Evolutionary conservation across 1,140 invertebrate species (phyloP).

Genomic region (Leguminivora glycinivorella): DNA sequence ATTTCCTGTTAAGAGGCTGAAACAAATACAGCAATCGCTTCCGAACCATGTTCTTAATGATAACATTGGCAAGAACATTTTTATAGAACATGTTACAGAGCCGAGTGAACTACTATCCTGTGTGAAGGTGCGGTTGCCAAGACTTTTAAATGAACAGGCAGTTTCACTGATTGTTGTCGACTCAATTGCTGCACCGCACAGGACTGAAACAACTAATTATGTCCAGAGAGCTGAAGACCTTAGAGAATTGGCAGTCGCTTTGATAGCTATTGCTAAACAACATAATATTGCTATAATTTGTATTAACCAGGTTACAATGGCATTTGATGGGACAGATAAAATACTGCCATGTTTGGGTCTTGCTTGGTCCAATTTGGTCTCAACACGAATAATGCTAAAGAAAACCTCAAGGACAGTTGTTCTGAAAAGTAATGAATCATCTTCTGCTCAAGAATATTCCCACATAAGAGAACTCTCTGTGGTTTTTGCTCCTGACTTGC

Average conservation of each 20-base stretch:
- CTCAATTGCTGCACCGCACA: conserved; percentile 66
- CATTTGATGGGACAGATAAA: conserved; percentile 48
- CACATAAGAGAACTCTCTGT: conserved; percentile 50
- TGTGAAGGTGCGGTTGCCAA: conserved; percentile 57
- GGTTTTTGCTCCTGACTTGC: conserved; percentile 55
- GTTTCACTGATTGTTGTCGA: conserved; percentile 58
- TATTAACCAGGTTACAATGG: conserved; percentile 66
- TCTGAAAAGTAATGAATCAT: neutral
- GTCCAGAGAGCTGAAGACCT: conserved; percentile 66
- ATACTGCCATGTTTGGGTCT: conserved; percentile 61
- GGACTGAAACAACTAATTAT: conserved; percentile 62
- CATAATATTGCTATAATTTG: conserved; percentile 59
- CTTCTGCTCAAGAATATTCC: conserved; percentile 11
- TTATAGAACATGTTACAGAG: conserved; percentile 68
- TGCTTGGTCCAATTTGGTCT: conserved; percentile 69
- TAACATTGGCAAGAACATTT: conserved; percentile 53
- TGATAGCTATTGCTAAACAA: conserved; percentile 52
- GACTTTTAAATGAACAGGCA: conserved; percentile 48
- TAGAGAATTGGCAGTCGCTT: conserved; percentile 53
- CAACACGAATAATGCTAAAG: conserved; percentile 53
- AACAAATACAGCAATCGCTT: conserved; percentile 51
- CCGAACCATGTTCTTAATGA: conserved; percentile 32
- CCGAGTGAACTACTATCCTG: conserved; percentile 56
- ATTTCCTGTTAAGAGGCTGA: conserved; percentile 66
- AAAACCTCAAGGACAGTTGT: conserved; percentile 34